These are phyloP conservation scores for Sitta carolinensis DNA, from an alignment of 2,797 vertebrate genomes.

Conservation along the genomic window DNA sequence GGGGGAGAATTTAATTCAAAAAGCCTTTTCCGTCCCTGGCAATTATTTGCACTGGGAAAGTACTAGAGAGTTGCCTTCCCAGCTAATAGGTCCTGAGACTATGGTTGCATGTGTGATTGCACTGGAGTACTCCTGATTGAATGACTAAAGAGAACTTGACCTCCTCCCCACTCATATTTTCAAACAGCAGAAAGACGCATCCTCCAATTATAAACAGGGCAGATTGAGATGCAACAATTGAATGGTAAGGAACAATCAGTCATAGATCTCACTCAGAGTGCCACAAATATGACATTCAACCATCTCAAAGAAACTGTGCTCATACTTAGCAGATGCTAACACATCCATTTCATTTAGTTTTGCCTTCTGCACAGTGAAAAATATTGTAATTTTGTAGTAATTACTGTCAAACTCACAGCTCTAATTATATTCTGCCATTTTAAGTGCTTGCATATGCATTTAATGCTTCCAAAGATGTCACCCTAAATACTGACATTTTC, in stretches of 20 bases:
- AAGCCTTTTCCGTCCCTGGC: not conserved
- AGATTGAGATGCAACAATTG: not conserved
- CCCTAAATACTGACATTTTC: not conserved
- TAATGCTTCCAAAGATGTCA: not conserved
- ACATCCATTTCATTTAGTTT: conserved; percentile 21
- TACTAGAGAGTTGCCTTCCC: not conserved
- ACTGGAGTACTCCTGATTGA: not conserved
- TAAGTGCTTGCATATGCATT: not conserved
- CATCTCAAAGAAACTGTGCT: not conserved
- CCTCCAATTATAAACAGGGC: not conserved
- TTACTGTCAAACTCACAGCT: conserved; percentile 29
- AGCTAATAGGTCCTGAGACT: not conserved
- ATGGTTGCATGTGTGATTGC: not conserved
- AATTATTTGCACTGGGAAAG: not conserved
- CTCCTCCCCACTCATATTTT: not conserved
- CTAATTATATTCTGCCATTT: conserved; percentile 45
- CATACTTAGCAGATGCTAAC: not conserved
- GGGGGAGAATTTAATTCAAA: not conserved
- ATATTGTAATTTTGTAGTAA: conserved; percentile 36
- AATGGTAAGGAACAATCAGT: not conserved
- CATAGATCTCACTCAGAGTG: not conserved
- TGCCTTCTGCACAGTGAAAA: conserved; percentile 33
- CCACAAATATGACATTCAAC: not conserved
- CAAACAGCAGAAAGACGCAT: not conserved
- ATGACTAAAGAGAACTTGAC: not conserved